Evolutionary conservation across 2,113 vertebrate species (phyloP), one percentile per base, ranked within the genome.

Genomic region (Manacus vitellinus): DNA sequence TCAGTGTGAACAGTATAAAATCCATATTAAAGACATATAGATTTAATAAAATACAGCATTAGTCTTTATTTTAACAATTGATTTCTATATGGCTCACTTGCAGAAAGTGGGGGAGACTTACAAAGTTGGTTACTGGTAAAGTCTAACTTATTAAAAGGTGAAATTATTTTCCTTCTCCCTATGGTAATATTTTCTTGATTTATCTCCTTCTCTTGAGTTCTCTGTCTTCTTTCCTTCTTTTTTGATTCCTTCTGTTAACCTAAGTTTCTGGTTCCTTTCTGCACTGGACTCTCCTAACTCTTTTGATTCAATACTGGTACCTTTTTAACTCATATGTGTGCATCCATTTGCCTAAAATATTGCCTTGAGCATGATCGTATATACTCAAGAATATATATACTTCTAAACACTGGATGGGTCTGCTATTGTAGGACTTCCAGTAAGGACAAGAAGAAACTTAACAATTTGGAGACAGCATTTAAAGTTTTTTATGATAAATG

Each of bases 41-140:
- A 20, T 85, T 46, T 72, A 56, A 94, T 78, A 75, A 92, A 88
- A 83, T 47, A 90, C 4, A 96, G 59, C 47, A 75, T 74, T 93
- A 96, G 82, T 94, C 88, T 95, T 96, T 92, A 74, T 94, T 94
- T 85, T 71, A 52, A 82, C 77, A 83, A 44, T 7, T 30, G 39
- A 93, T 82, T 88, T 59, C 46, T 84, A 74, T 22, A n/a, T 37
- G 68, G 59, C 94, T 96, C 83, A 59, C 20, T 80, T 90, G 59
- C 51, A 94, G 70, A 37, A 88, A 55, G 37, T 63, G 66, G 62
- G 37, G 24, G 47, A 90, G 35, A 30, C 55, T 77, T 83, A 16
- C 23, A 41, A 84, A 89, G 30, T 6, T 78, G 33, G 9, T 1
- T 35, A 8, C 14, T 65, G 31, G 21, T 78, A 17, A 93, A 88